Evolutionary conservation across 1,140 invertebrate genomes (phyloP).

Genomic region (Drosophila sechellia): DNA sequence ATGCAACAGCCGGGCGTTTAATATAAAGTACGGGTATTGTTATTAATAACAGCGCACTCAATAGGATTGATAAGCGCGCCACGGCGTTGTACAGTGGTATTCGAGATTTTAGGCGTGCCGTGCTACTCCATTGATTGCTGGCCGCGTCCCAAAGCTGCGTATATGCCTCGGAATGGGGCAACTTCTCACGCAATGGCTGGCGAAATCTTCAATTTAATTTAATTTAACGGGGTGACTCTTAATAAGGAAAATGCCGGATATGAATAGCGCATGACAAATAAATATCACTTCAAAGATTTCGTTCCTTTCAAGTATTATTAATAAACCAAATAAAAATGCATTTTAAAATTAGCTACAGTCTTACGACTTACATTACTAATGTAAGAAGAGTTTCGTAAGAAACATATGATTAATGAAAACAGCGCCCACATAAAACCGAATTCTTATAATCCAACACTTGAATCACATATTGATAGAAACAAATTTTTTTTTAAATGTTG

Average conservation of each 20-base stretch:
- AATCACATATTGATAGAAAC: background rate
- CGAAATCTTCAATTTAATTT: slow-evolving; percentile 55
- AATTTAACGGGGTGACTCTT: slow-evolving; percentile 42
- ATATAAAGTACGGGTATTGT: slow-evolving; percentile 76
- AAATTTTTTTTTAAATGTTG: background rate
- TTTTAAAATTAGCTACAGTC: background rate
- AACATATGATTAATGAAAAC: background rate
- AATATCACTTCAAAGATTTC: background rate
- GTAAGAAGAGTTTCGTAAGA: no score
- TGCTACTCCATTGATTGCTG: slow-evolving; percentile 58
- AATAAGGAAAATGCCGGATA: background rate
- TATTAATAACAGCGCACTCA: slow-evolving; percentile 73
- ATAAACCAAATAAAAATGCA: background rate
- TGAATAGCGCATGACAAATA: background rate
- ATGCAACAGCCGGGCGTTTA: slow-evolving; percentile 36
- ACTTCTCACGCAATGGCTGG: slow-evolving; percentile 37
- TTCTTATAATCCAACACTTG: background rate
- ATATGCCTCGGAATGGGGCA: slow-evolving; percentile 12
- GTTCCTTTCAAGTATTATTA: background rate
- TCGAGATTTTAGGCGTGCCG: slow-evolving; percentile 13
- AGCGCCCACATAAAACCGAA: no score
- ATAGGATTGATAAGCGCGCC: slow-evolving; percentile 69
- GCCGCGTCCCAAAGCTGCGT: slow-evolving; percentile 14
- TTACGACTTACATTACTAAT: background rate
- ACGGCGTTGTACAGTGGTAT: slow-evolving; percentile 6